Percentiles rank a stretch among this genome's conserved stretches.
phyloP scores from a whole-genome alignment of 2,113 vertebrate species.

The Aramus guarauna region DNA sequence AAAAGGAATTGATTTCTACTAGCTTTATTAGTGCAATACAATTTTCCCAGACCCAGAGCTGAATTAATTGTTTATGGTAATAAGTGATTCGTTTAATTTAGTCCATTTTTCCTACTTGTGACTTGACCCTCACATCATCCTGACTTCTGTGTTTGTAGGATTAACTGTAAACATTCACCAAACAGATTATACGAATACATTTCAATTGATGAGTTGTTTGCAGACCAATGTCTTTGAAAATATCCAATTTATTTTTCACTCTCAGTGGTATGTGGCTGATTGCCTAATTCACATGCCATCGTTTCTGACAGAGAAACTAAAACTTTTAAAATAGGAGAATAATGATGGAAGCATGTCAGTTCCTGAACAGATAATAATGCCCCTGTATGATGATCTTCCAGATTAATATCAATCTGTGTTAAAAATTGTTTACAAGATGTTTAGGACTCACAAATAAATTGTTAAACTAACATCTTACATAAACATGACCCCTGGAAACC shows the following conservation, averaged over 20 bases:
- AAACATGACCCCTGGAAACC: background rate
- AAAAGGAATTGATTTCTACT: background rate
- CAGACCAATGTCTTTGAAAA: background rate
- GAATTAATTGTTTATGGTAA: background rate
- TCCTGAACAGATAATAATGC: background rate
- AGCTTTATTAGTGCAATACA: background rate
- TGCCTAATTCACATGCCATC: background rate
- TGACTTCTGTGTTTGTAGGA: background rate
- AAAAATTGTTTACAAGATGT: background rate
- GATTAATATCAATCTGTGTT: background rate
- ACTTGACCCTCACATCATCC: background rate
- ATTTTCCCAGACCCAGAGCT: background rate
- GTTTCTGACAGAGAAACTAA: background rate
- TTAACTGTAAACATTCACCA: slow-evolving; percentile 17
- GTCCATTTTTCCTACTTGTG: background rate
- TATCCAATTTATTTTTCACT: background rate
- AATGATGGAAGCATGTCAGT: background rate
- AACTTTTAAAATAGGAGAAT: background rate
- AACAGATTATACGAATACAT: slow-evolving; percentile 16
- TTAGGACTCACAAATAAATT: background rate
- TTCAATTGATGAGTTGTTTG: background rate
- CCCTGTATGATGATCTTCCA: background rate
- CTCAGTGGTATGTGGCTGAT: background rate
- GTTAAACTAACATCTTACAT: background rate
- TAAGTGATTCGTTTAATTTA: background rate